Evolutionary conservation across 2,797 vertebrate genomes (phyloP).

Genomic region (Bradypodion ventrale): DNA sequence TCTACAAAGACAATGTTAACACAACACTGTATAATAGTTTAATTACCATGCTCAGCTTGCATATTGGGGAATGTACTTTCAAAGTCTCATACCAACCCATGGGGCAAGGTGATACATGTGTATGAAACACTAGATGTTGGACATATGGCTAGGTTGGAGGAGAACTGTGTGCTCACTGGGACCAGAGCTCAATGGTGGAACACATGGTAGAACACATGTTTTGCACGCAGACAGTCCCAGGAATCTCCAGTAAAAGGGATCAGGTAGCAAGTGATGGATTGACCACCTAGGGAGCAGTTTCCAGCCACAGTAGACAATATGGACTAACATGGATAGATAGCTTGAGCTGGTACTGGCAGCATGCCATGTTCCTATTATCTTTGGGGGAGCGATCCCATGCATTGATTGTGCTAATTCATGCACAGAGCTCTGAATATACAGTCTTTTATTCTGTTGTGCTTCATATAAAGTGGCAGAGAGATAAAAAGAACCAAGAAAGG

Average conservation of each 20-base stretch:
- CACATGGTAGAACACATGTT: neutral
- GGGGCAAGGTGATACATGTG: neutral
- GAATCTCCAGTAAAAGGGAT: neutral
- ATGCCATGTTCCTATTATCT: neutral
- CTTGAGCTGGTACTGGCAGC: neutral
- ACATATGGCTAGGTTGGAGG: neutral
- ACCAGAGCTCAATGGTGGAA: neutral
- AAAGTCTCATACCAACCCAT: neutral
- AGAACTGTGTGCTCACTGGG: neutral
- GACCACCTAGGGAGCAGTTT: neutral
- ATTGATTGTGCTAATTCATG: neutral
- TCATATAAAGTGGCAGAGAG: neutral
- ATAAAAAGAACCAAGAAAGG: neutral
- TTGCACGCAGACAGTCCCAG: neutral
- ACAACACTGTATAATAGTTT: slow-evolving; percentile 35
- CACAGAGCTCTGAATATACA: neutral
- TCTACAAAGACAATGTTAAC: slow-evolving; percentile 75
- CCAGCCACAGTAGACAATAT: neutral
- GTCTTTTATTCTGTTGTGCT: neutral
- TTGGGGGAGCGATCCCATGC: too few relatives aligned
- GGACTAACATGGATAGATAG: neutral
- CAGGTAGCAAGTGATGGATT: neutral
- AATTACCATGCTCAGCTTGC: slow-evolving; percentile 34
- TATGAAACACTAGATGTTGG: neutral
- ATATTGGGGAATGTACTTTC: neutral